phyloP scores from a whole-genome alignment of 2,113 vertebrate genomes.

The Corythornis cristatus region DNA sequence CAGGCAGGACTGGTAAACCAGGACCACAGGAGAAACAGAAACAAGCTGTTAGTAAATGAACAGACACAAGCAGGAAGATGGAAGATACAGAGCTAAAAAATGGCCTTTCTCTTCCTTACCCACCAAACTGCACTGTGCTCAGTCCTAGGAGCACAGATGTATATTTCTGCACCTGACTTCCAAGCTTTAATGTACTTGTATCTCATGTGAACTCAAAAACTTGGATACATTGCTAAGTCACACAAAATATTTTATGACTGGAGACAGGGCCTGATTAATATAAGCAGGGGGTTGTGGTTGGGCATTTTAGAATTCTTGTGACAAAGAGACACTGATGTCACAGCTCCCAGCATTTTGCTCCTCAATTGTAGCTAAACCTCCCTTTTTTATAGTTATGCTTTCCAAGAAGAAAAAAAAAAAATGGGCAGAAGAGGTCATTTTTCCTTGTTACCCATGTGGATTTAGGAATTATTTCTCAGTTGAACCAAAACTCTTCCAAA shows the following conservation, averaged over 20 bases:
- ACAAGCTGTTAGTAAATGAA: not conserved
- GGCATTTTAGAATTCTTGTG: not conserved
- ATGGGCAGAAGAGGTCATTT: not conserved
- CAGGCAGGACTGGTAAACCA: not conserved
- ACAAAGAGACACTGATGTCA: not conserved
- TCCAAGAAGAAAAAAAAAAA: not conserved
- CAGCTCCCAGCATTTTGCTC: not conserved
- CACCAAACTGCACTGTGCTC: not conserved
- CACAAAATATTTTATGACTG: fast-evolving
- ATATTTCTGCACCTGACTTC: not conserved
- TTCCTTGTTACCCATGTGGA: not conserved
- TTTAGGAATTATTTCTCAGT: not conserved
- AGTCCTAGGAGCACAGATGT: not conserved
- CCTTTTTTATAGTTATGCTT: not conserved
- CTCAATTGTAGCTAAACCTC: not conserved
- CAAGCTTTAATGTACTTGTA: not conserved
- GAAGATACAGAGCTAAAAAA: not conserved
- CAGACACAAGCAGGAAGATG: not conserved
- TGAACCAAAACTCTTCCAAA: not conserved
- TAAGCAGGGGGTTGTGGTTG: not conserved
- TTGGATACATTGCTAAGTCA: not conserved
- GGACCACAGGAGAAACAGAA: not conserved
- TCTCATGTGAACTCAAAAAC: not conserved
- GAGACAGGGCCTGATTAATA: not conserved
- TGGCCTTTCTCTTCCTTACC: not conserved